phyloP scores from a whole-genome alignment of 2,888 invertebrate species.

The Anarsia innoxiella region DNA sequence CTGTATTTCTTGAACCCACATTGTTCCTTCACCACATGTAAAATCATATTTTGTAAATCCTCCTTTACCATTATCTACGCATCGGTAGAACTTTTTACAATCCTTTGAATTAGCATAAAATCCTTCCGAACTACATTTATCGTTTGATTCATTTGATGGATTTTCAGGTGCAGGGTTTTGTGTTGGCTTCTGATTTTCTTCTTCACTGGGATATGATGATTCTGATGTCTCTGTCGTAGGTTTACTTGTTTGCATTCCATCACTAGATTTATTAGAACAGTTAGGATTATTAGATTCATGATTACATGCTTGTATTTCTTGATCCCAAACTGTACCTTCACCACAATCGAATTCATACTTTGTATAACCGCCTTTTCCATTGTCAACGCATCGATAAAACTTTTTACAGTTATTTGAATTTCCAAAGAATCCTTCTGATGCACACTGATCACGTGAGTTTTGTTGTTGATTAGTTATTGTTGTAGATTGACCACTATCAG shows the following conservation, averaged over 20 bases:
- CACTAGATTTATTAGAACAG: conserved; percentile 1
- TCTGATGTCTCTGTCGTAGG: too few species aligned
- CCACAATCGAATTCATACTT: conserved; percentile 75
- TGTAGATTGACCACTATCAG: conserved; percentile 9
- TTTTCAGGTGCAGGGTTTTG: conserved; percentile 2
- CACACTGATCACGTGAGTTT: conserved; percentile 46
- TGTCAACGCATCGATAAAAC: conserved; percentile 67
- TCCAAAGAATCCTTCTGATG: conserved; percentile 78
- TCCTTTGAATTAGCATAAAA: conserved; percentile 80
- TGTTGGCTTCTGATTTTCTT: conserved; percentile 6
- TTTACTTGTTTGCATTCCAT: conserved; percentile 7
- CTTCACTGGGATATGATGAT: conserved; percentile 3
- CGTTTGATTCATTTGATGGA: conserved; percentile 18
- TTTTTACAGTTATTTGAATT: conserved; percentile 61
- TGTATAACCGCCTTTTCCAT: conserved; percentile 53
- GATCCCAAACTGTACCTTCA: conserved; percentile 76
- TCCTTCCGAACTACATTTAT: conserved; percentile 76
- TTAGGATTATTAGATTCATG: conserved; percentile 27
- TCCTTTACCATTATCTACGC: conserved; percentile 78
- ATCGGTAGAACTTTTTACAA: conserved; percentile 85
- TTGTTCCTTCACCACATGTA: conserved; percentile 81
- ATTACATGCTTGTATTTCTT: conserved; percentile 68
- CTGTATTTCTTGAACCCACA: conserved; percentile 74
- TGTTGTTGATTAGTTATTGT: conserved; percentile 17
- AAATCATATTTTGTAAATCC: conserved; percentile 80